Base-by-base conservation (phyloP, 2,797 vertebrate species). In the Chaenodraco wilsoni region DNA sequence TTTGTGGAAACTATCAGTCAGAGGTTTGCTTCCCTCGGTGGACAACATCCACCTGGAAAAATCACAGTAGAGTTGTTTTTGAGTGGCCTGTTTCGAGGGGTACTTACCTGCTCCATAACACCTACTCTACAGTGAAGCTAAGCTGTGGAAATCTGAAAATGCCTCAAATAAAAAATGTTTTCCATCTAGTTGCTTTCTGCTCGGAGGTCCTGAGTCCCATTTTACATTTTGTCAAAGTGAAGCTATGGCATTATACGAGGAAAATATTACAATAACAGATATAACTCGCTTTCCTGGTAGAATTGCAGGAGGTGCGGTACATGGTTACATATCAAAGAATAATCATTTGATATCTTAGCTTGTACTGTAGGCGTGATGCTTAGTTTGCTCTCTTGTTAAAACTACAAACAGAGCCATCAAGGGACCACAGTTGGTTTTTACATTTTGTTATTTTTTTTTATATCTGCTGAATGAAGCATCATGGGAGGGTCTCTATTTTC, bases 381-480 rank as follows among this genome's bases (percentile, higher is more conserved):
- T n/a, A 19, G 2, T 73, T 75, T 81, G 15, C 44, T 72, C 60
- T 72, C n/a, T 68, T 69, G 78, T 77, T 65, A 54, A 50, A 54
- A 49, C 68, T 21, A 43, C 23, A 81, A 45, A 84, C 79, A 79
- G 14, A 1, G 14, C 21, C 71, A 67, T 74, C 68, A 46, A 60
- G 81, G 82, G 65, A 83, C 54, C 48, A 21, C 16, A 58, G 58
- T 73, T 64, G 9, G 4, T 54, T 84, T 70, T 84, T 65, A 48
- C 21, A 79, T 82, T 72, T 63, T 72, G 40, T 78, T 65, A 40
- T 67, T 21, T 40, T 74, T 59, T 84, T 73, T 51, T 80, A 79
- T 84, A 84, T 88, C 85, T 56, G 56, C 46, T 43, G 55, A 58
- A 81, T 83, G 11, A 78, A 84, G 61, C 45, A 78, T 79, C 66